phyloP scores from a whole-genome alignment of 2,113 vertebrate genomes.

The Marmota monax region DNA sequence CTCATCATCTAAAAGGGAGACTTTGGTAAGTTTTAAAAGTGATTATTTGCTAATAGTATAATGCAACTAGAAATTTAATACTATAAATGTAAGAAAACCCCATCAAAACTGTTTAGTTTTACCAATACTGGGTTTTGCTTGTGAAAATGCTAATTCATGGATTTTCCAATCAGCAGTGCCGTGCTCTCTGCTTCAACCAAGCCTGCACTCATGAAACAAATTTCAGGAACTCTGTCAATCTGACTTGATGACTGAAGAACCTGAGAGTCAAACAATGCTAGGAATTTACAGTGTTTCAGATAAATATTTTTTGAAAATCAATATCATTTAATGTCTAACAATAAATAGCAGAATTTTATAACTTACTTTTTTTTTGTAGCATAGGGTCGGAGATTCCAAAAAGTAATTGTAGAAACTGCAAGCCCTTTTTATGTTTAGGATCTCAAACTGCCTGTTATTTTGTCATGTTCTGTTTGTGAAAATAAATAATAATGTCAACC shows the following conservation, averaged over 20 bases:
- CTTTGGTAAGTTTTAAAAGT: not conserved
- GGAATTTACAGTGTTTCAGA: not conserved
- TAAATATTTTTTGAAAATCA: not conserved
- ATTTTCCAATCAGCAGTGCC: not conserved
- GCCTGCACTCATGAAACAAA: not conserved
- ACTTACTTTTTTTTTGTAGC: not conserved
- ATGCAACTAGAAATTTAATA: not conserved
- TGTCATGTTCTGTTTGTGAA: slow-evolving; percentile 15
- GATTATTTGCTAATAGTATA: not conserved
- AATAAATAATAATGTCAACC: not conserved
- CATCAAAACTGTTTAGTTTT: not conserved
- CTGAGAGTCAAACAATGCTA: not conserved
- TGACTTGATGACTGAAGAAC: not conserved
- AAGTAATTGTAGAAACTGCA: not conserved
- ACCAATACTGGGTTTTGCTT: not conserved
- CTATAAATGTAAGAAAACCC: not conserved
- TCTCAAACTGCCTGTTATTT: not conserved
- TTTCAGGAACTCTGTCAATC: not conserved
- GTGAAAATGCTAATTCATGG: not conserved
- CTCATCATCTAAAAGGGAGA: not conserved
- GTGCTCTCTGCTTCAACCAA: not conserved
- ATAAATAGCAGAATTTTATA: not conserved
- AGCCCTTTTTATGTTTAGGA: not conserved
- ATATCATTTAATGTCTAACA: not conserved
- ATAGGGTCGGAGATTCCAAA: not conserved